Evolutionary conservation across 2,113 vertebrate species (phyloP), one percentile per base, ranked within the genome.

Genomic region (Oryzias curvinotus): DNA sequence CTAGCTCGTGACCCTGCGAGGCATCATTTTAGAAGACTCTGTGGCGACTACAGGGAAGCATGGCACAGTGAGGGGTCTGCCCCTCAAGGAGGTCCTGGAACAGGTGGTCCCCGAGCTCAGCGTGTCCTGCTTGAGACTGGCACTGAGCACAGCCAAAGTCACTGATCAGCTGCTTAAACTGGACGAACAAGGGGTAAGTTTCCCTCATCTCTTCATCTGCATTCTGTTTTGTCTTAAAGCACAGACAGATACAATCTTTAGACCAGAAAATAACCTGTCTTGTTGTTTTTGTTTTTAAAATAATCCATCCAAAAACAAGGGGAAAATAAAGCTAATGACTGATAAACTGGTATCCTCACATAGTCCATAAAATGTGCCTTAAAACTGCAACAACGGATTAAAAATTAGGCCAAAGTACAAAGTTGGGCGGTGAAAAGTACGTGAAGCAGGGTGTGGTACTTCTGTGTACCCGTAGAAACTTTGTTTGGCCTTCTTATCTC

Each of bases 131-230:
- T 77, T 98, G 23, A 92, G 93, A 3, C 79, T 95, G 56, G 93
- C 95, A 0, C 85, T 95, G 59, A 93, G 50, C 86, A 92, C 94
- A 0, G 90, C 95, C 8, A 95, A 94, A 73, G 95, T 96, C 78
- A 93, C 94, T 0, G 96, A 98, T 85, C 96, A 98, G 88, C 94
- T 98, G 21, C 93, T 97, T 42, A 98, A 97, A 69, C 91, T 98
- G 36, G 96, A 98, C 0, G 96, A 98, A 72, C 96, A 98, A 71
- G 95, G 94, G 92, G 96, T 98, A 77, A 89, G 92, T 82, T 59
- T 52, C 43, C 14, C 36, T 3, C 0, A 14, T 21, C 14, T 28
- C 30, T 57, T 48, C 25, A 13, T 73, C 41, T 52, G 55, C 25
- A 14, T 48, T 58, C 53, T 47, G 7, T n/a, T 47, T n/a, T 14